Conservation (phyloP, 1,140 invertebrate genomes). For the Bactericera cockerelli region DNA sequence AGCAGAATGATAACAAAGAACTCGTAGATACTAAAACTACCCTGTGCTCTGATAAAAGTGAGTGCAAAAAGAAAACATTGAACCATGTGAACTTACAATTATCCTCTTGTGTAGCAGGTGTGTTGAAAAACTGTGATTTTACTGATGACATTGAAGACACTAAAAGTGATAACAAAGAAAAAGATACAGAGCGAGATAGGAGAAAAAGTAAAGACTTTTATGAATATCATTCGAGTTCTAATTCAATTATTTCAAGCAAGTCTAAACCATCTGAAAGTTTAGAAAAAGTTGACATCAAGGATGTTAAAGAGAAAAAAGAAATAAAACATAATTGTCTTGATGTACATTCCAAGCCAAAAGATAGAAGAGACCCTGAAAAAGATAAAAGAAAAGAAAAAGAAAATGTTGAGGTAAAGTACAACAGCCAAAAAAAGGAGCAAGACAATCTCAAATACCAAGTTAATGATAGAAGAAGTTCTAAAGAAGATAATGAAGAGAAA, state of each 20-base stretch:
- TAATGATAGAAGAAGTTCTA: neutral
- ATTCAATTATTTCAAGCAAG: neutral
- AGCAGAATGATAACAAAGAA: neutral
- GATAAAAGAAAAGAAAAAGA: constrained; percentile 2
- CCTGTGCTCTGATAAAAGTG: neutral
- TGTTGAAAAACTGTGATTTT: neutral
- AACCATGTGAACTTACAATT: neutral
- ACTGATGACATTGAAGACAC: too few relatives aligned
- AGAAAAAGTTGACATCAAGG: too few relatives aligned
- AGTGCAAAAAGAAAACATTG: neutral
- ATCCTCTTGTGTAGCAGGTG: neutral
- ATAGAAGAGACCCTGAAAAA: neutral
- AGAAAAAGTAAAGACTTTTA: constrained; percentile 19
- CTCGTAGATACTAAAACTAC: neutral
- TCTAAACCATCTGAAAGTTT: neutral
- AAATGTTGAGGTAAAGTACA: neutral
- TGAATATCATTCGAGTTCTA: constrained; percentile 7
- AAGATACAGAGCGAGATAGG: constrained; percentile 21
- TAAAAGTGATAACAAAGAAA: constrained; percentile 22
- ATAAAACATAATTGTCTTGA: neutral
- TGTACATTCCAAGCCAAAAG: neutral
- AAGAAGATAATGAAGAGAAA: neutral
- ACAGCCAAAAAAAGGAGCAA: neutral
- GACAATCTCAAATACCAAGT: neutral
- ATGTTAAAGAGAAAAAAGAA: neutral